Conservation (phyloP, 1,140 invertebrate genomes). For the Pogonognathellus flavescens region DNA sequence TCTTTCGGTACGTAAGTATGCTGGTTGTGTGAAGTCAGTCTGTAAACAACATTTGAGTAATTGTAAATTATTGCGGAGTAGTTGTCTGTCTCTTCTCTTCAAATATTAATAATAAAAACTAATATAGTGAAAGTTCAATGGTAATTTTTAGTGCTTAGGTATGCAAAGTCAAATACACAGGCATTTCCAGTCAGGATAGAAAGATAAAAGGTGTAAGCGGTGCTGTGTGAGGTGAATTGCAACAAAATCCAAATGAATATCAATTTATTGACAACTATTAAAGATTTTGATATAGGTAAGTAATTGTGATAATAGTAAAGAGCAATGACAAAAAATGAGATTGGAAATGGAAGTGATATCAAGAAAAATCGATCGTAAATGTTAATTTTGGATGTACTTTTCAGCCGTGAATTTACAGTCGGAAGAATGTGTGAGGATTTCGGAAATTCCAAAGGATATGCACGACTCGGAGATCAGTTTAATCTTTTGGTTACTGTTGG, state of each 20-base stretch:
- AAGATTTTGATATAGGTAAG: slow-evolving; percentile 65
- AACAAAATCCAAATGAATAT: slow-evolving; percentile 2
- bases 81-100: no score
- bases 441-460: slow-evolving; percentile 49
- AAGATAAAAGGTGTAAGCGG: no score
- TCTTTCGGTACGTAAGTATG: no score
- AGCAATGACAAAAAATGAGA: neutral
- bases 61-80: no score
- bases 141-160: no score
- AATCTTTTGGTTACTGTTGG: slow-evolving; percentile 60
- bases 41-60: no score
- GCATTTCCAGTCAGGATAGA: no score
- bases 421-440: slow-evolving; percentile 38
- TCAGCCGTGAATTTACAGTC: slow-evolving; percentile 34
- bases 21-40: no score
- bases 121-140: no score
- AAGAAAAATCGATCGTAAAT: neutral
- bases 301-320: neutral
- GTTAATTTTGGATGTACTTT: neutral
- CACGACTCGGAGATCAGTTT: slow-evolving; percentile 54
- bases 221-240: no score
- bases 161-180: no score
- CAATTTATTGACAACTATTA: slow-evolving; percentile 52
- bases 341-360: neutral
- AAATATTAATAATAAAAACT: no score